Evolutionary conservation across 2,113 vertebrate species (phyloP), one percentile per base, ranked within the genome.

Genomic region (Rhabdomys dilectus): DNA sequence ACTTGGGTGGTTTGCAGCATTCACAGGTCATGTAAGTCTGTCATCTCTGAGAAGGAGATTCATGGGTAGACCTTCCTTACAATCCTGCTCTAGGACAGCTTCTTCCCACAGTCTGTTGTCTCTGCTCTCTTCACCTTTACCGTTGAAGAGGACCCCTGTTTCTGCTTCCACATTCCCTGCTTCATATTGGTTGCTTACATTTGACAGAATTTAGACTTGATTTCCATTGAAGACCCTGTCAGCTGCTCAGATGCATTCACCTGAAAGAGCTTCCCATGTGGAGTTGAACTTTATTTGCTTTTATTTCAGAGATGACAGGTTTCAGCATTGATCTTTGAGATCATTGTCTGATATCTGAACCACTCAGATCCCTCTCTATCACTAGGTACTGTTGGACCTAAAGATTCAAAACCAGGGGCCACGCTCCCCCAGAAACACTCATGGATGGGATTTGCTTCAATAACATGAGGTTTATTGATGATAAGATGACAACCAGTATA

Each of bases 1-100:
- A 1, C 24, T 1, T 3, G 17, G 19, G 31, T 72, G 6, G 6
- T 7, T 29, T 29, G 4, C 56, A 22, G 31, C 8, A 4, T 29
- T 91, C 29, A 12, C 29, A 17, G 12, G 26, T 51, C 42, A 24
- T 4, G 12, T 64, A 58, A 45, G 4, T 13, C 19, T 5, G 3
- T 5, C 6, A 0, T 29, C 31, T 62, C 58, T 70, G 19, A 45
- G 48, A 66, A 31, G n/a, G 36, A 88, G n/a, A 29, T 19, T 36
- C 9, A 19, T 2, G 36, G 51, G 13, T 17, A 56, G 16, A 17
- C 8, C 39, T 45, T 64, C 7, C 10, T 34, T n/a, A 34, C 56
- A 76, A 34, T 36, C 36, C 3, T 80, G 22, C 7, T 1, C 4
- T 34, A 15, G 17, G 29, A 45, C 7, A 24, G 13, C 2, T 1